A percentile compares a stretch with the other conserved stretches of the same genome.
These are phyloP conservation scores for Mesembrinibis cayennensis DNA, from an alignment of 2,113 vertebrate species.

Conservation along the genomic window DNA sequence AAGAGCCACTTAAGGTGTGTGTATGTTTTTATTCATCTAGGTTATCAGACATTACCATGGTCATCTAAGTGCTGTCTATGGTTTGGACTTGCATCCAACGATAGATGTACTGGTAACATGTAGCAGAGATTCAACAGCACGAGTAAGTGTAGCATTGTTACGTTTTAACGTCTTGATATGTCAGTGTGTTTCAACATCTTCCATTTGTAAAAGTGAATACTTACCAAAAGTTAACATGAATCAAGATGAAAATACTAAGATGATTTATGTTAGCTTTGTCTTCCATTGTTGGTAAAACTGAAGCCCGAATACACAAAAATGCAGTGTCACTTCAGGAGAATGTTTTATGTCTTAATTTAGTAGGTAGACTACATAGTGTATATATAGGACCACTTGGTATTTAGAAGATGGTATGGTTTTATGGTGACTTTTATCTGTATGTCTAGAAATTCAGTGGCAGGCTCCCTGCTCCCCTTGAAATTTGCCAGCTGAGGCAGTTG, in stretches of 20 bases:
- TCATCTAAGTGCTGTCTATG: constrained; percentile 95
- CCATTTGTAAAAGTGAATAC: background rate
- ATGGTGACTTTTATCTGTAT: background rate
- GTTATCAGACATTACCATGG: constrained; percentile 98
- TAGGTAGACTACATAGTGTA: background rate
- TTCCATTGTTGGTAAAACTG: background rate
- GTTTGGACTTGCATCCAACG: constrained; percentile 92
- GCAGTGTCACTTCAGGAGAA: background rate
- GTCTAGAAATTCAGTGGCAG: background rate
- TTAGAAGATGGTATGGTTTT: background rate
- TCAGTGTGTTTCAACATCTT: background rate
- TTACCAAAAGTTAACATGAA: background rate
- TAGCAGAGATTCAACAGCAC: constrained; percentile 93
- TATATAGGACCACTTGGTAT: background rate
- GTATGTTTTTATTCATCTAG: constrained; percentile 59
- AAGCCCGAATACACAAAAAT: background rate
- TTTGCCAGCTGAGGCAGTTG: background rate
- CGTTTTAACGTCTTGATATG: background rate
- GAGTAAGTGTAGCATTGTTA: constrained; percentile 73
- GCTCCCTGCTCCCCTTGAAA: background rate
- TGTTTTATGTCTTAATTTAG: background rate
- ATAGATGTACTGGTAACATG: constrained; percentile 96
- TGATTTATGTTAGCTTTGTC: background rate
- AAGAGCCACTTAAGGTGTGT: background rate
- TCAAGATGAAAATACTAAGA: background rate